These are phyloP conservation scores for Hymenochirus boettgeri DNA, from an alignment of 2,113 vertebrate genomes.

Conservation along the genomic window DNA sequence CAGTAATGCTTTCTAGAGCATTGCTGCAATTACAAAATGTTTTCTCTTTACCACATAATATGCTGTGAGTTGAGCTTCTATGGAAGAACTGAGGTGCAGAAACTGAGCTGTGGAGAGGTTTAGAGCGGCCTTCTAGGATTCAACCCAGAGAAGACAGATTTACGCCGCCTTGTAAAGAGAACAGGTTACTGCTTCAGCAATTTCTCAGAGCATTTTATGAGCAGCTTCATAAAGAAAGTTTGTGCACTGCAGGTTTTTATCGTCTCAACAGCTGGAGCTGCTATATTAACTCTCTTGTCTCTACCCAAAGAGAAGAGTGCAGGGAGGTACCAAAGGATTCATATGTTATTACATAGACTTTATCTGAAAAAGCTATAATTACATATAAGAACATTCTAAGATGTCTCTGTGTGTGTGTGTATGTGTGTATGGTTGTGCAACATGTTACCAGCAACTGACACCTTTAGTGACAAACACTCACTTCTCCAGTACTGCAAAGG, in stretches of 20 bases:
- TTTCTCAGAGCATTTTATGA: conserved; percentile 35
- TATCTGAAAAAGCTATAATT: no score
- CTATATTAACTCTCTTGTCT: conserved; percentile 36
- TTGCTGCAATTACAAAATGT: no score
- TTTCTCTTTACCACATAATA: neutral
- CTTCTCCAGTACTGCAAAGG: no score
- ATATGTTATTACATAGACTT: neutral
- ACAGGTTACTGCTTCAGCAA: conserved; percentile 40
- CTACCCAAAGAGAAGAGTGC: conserved; percentile 23
- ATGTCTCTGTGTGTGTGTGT: no score
- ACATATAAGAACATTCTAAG: no score
- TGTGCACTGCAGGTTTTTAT: conserved; percentile 40
- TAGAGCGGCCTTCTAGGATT: conserved; percentile 33
- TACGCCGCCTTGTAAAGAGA: conserved; percentile 31
- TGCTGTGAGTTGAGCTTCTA: neutral
- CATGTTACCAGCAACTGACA: no score
- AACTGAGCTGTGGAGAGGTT: conserved; percentile 26
- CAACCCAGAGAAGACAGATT: conserved; percentile 22
- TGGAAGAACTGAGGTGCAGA: neutral
- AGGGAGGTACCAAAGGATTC: neutral
- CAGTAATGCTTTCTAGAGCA: no score
- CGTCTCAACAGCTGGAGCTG: conserved; percentile 38
- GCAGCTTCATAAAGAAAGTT: conserved; percentile 38
- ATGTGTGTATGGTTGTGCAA: no score
- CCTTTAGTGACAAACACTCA: no score